These are phyloP conservation scores for Horisme vitalbata DNA, from an alignment of 2,888 invertebrate species.

Conservation along the genomic window DNA sequence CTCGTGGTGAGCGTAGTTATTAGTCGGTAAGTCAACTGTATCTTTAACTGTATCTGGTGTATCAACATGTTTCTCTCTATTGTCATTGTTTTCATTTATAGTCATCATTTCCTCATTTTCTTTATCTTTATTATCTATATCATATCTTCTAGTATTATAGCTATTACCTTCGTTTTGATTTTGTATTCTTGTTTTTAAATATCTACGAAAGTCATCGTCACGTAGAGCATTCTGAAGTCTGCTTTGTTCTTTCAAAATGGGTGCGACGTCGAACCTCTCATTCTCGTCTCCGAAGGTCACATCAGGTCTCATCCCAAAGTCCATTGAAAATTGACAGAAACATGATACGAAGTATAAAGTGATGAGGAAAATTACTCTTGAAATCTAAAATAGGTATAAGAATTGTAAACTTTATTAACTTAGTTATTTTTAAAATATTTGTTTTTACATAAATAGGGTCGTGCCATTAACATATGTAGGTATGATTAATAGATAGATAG, in stretches of 20 bases:
- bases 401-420: not conserved
- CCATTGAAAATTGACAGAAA: constrained; percentile 38
- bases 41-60: constrained; percentile 5
- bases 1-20: constrained; percentile 45
- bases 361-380: constrained; percentile 13
- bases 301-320: constrained; percentile 48
- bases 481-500: too few species aligned
- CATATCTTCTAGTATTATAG: not conserved
- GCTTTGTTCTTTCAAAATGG: constrained; percentile 46
- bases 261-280: constrained; percentile 56
- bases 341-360: constrained; percentile 21
- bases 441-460: too few species aligned
- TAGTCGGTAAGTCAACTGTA: constrained; percentile 6
- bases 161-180: not conserved
- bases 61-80: not conserved
- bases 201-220: constrained; percentile 4
- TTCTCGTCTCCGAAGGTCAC: constrained; percentile 54
- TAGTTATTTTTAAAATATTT: too few species aligned
- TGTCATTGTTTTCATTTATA: not conserved
- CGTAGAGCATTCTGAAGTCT: too few species aligned
- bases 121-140: not conserved
- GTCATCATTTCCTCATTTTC: not conserved
- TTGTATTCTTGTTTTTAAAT: not conserved
- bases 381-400: constrained; percentile 10
- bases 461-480: too few species aligned